Percentiles rank a stretch among this genome's conserved stretches.
Evolutionary conservation across 2,113 vertebrate genomes (phyloP).

Genomic region (Euleptes europaea): DNA sequence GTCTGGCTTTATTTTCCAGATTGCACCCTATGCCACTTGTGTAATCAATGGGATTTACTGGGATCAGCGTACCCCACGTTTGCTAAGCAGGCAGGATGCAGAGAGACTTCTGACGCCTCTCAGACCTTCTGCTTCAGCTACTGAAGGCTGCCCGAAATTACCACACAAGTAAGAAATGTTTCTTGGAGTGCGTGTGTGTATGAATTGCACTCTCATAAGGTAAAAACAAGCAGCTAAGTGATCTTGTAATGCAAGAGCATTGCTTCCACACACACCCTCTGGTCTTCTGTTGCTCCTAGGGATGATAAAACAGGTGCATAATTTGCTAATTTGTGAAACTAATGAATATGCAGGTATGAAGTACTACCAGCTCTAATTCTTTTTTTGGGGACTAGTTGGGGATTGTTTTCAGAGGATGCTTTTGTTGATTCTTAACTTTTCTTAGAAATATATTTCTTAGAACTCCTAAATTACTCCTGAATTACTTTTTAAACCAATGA

Average conservation of each 20-base stretch:
- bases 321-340: not conserved
- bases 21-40: conserved; percentile 94
- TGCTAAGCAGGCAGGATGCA: conserved; percentile 85
- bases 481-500: too few species aligned
- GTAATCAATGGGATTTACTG: conserved; percentile 98
- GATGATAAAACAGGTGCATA: not conserved
- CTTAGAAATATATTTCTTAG: too few species aligned
- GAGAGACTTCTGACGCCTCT: conserved; percentile 83
- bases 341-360: not conserved
- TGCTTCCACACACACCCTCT: too few species aligned
- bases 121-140: conserved; percentile 53
- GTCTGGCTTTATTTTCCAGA: conserved; percentile 73
- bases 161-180: conserved; percentile 86
- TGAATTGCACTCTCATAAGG: not conserved
- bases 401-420: too few species aligned
- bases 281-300: not conserved
- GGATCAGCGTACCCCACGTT: conserved; percentile 90
- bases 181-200: not conserved
- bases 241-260: too few species aligned
- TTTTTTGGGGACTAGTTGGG: not conserved
- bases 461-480: too few species aligned
- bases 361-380: not conserved
- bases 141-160: conserved; percentile 83
- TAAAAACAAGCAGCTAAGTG: not conserved
- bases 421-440: too few species aligned